phyloP scores from a whole-genome alignment of 2,888 invertebrate species.

The Altica lythri region DNA sequence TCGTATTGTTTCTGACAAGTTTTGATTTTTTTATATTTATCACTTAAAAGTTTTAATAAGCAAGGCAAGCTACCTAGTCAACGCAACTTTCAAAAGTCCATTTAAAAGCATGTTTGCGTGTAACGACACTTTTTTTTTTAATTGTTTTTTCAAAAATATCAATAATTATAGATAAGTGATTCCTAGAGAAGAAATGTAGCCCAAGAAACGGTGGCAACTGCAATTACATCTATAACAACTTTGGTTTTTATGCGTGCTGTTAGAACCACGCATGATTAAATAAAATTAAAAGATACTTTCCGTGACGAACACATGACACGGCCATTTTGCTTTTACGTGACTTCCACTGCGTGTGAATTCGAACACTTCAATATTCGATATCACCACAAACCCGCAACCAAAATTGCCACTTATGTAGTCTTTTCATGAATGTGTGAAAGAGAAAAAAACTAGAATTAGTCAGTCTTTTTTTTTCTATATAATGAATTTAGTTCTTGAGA shows the following conservation, averaged over 20 bases:
- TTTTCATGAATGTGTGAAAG: constrained; percentile 2
- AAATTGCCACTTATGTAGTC: neutral
- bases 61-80: neutral
- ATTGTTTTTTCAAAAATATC: constrained; percentile 10
- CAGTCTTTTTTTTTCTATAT: no score
- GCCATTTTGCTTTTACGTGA: constrained; percentile 17
- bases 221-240: constrained; percentile 5
- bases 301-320: constrained; percentile 33
- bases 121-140: constrained; percentile 13
- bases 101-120: constrained; percentile 10
- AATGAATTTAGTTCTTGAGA: no score
- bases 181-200: constrained; percentile 23
- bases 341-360: constrained; percentile 33
- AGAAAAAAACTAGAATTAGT: neutral
- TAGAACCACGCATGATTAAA: constrained; percentile 31
- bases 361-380: constrained; percentile 27
- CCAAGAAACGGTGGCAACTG: constrained; percentile 18
- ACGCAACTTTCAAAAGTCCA: constrained; percentile 1
- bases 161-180: constrained; percentile 20
- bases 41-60: neutral
- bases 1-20: no score
- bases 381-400: constrained; percentile 15
- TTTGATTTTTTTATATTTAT: no score
- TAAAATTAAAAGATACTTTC: constrained; percentile 33
- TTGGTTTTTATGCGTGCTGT: constrained; percentile 22